Conservation (phyloP, 2,797 vertebrate genomes). For the Antrozous pallidus region DNA sequence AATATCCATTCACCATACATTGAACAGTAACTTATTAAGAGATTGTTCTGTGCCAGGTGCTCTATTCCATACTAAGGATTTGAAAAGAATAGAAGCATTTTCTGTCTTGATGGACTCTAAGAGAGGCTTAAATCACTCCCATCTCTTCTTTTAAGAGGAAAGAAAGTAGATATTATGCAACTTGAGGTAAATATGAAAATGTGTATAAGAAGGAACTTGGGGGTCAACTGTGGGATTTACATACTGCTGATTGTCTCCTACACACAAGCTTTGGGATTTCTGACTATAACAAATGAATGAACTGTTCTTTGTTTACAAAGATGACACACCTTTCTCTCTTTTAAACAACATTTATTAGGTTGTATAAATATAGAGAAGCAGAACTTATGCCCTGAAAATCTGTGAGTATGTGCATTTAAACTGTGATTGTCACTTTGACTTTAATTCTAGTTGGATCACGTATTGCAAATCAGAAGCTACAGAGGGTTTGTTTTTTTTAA, state of each 20-base stretch:
- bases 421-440: slow-evolving; percentile 61
- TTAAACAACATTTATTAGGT: slow-evolving; percentile 5
- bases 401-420: slow-evolving; percentile 45
- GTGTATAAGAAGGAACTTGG: background rate
- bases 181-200: background rate
- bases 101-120: background rate
- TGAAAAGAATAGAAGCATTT: slow-evolving; percentile 17
- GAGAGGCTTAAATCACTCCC: background rate
- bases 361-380: background rate
- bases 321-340: background rate
- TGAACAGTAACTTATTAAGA: slow-evolving; percentile 45
- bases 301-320: slow-evolving; percentile 25
- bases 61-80: background rate
- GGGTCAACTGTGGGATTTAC: background rate
- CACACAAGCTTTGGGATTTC: slow-evolving; percentile 1
- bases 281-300: background rate
- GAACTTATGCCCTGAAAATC: slow-evolving; percentile 51
- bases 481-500: slow-evolving; percentile 49
- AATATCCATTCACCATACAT: slow-evolving; percentile 25
- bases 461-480: slow-evolving; percentile 67
- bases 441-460: slow-evolving; percentile 59
- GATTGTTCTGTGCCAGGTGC: background rate
- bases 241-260: background rate
- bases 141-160: slow-evolving; percentile 5
- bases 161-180: slow-evolving; percentile 3